These are phyloP conservation scores for Meliscaeva auricollis DNA, from an alignment of 2,888 invertebrate genomes.

Conservation along the genomic window DNA sequence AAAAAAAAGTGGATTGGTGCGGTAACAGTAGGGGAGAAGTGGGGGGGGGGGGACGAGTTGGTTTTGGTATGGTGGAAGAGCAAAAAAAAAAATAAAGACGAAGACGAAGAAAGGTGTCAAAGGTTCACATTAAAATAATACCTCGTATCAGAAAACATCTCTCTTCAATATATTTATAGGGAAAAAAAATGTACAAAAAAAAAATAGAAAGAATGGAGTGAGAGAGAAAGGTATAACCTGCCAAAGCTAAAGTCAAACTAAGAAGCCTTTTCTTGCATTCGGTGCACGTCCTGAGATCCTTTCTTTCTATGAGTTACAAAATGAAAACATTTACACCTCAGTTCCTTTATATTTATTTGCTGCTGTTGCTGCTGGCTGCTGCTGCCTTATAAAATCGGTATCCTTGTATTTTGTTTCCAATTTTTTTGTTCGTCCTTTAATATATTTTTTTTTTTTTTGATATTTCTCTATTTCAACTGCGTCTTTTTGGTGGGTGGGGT, in stretches of 20 bases:
- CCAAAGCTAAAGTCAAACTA: slow-evolving; percentile 18
- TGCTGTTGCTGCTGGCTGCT: not conserved
- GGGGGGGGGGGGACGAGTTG: too few relatives aligned
- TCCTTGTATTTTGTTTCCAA: slow-evolving; percentile 39
- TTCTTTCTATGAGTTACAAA: slow-evolving; percentile 70
- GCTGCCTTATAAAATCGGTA: slow-evolving; percentile 26
- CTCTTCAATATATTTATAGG: slow-evolving; percentile 28
- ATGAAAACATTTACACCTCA: slow-evolving; percentile 76
- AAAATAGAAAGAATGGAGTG: not conserved
- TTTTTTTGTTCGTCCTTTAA: slow-evolving; percentile 9
- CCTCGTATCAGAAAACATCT: slow-evolving; percentile 74
- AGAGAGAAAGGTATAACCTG: not conserved
- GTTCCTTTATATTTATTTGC: slow-evolving; percentile 55
- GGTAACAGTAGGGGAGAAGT: not conserved
- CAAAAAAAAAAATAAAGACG: not conserved
- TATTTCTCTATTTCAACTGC: slow-evolving; percentile 54
- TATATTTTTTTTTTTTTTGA: slow-evolving; percentile 36
- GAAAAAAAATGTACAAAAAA: not conserved
- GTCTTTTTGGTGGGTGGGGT: not conserved
- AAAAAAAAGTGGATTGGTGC: not conserved
- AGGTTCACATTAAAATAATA: slow-evolving; percentile 76
- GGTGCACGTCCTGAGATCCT: slow-evolving; percentile 65
- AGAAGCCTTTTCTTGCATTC: slow-evolving; percentile 55
- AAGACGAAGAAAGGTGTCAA: slow-evolving; percentile 64
- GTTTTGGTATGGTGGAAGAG: not conserved